These are phyloP conservation scores for Odontesthes bonariensis DNA, from an alignment of 2,113 vertebrate species.

Conservation along the genomic window DNA sequence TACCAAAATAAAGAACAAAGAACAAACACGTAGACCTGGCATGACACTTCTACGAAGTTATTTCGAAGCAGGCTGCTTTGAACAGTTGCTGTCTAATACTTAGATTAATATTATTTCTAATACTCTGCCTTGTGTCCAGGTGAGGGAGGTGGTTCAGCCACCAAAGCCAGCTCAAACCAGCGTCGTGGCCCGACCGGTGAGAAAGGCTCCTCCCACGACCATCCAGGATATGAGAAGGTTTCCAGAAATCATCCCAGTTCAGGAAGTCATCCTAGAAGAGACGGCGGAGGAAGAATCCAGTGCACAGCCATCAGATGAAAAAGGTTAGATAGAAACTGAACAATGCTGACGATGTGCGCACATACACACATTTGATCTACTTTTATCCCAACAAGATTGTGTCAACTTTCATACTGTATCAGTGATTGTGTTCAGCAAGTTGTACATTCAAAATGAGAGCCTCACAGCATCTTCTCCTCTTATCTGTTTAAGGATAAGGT, in stretches of 20 bases:
- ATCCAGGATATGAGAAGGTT: constrained; percentile 64
- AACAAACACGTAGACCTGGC: too few relatives aligned
- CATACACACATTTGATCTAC: neutral
- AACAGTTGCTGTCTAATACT: constrained; percentile 7
- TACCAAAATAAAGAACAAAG: too few relatives aligned
- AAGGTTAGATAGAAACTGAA: constrained; percentile 48
- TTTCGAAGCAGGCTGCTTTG: neutral
- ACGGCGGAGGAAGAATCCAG: constrained; percentile 68
- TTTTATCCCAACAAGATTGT: neutral
- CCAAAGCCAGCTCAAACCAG: constrained; percentile 51
- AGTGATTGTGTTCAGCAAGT: neutral
- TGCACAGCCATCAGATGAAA: constrained; percentile 61
- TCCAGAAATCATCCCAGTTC: constrained; percentile 74
- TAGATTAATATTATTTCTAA: neutral
- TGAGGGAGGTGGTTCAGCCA: constrained; percentile 55
- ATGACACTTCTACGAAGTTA: neutral
- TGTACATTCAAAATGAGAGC: neutral
- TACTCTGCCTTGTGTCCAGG: constrained; percentile 42
- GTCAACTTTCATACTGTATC: too few relatives aligned
- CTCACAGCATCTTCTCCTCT: neutral
- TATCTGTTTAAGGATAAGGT: neutral
- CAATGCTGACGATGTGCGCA: neutral
- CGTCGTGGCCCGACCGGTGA: constrained; percentile 72
- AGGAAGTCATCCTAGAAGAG: constrained; percentile 71
- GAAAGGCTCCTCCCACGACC: constrained; percentile 67